Evolutionary conservation across 2,113 vertebrate species (phyloP).

Genomic region (Charadrius vociferus): DNA sequence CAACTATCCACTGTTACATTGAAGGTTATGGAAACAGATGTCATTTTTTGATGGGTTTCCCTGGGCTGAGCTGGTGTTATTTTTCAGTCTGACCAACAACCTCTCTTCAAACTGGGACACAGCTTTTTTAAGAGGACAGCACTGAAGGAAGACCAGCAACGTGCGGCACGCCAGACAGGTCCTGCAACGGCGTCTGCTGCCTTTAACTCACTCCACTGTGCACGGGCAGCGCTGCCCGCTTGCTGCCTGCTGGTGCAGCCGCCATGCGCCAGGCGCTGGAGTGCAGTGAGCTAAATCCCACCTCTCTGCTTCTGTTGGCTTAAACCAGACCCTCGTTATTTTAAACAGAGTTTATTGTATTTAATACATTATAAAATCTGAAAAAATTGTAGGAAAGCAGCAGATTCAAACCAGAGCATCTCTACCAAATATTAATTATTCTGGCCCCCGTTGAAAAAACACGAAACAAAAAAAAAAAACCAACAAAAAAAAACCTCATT

Average conservation of each 20-base stretch:
- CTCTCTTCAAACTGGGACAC: not conserved
- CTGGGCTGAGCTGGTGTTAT: slow-evolving; percentile 25
- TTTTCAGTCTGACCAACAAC: slow-evolving; percentile 14
- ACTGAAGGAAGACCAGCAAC: not conserved
- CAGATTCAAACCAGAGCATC: slow-evolving; percentile 78
- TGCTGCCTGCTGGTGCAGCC: no score
- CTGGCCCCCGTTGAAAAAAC: slow-evolving; percentile 75
- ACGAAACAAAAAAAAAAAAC: slow-evolving; percentile 53
- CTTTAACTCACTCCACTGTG: not conserved
- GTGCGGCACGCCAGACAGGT: not conserved
- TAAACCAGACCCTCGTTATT: slow-evolving; percentile 71
- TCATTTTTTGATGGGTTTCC: slow-evolving; percentile 8
- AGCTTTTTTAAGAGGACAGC: not conserved
- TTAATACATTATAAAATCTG: slow-evolving; percentile 84
- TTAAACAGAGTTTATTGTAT: slow-evolving; percentile 83
- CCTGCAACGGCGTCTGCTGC: not conserved
- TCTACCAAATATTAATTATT: slow-evolving; percentile 79
- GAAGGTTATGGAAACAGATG: not conserved
- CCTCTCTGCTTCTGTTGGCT: slow-evolving; percentile 26
- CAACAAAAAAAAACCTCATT: slow-evolving; percentile 25
- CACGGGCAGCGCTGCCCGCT: not conserved
- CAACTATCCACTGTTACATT: not conserved
- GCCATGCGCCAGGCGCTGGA: not conserved
- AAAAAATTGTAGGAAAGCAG: slow-evolving; percentile 82
- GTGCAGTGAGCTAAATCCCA: not conserved